These are phyloP conservation scores for Andrena praecox DNA, from an alignment of 2,888 invertebrate genomes.

Conservation along the genomic window DNA sequence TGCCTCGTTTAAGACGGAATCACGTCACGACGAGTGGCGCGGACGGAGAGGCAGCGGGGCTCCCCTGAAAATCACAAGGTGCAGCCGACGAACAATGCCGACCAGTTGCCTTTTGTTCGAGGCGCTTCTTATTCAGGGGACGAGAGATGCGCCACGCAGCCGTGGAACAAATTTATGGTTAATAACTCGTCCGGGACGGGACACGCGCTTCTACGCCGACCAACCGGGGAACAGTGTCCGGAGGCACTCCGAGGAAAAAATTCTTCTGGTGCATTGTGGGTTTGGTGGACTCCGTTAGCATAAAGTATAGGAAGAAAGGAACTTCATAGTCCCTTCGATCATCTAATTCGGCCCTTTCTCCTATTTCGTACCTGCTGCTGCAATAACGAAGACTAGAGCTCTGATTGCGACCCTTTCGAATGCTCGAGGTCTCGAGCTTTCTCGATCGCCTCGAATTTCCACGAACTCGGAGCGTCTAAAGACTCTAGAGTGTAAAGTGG, in stretches of 20 bases:
- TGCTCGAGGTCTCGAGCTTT: no score
- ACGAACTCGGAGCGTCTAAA: no score
- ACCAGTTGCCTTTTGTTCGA: constrained; percentile 52
- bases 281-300: no score
- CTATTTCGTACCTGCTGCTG: no score
- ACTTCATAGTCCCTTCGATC: no score
- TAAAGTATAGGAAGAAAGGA: no score
- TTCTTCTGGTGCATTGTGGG: neutral
- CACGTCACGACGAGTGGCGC: constrained; percentile 47
- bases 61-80: constrained; percentile 59
- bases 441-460: no score
- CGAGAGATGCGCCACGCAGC: constrained; percentile 31
- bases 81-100: constrained; percentile 45
- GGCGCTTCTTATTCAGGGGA: constrained; percentile 55
- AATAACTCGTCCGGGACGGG: constrained; percentile 55
- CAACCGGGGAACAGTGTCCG: neutral
- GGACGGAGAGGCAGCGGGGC: constrained; percentile 5
- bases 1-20: constrained; percentile 66
- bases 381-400: no score
- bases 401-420: no score
- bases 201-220: constrained; percentile 18
- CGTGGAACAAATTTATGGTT: constrained; percentile 63
- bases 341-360: no score
- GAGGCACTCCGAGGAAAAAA: constrained; percentile 5
- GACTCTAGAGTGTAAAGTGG: no score